A percentile compares a stretch with the other conserved stretches of the same genome.
Evolutionary conservation across 2,797 vertebrate genomes (phyloP).

Genomic region (Danio jaintianensis): DNA sequence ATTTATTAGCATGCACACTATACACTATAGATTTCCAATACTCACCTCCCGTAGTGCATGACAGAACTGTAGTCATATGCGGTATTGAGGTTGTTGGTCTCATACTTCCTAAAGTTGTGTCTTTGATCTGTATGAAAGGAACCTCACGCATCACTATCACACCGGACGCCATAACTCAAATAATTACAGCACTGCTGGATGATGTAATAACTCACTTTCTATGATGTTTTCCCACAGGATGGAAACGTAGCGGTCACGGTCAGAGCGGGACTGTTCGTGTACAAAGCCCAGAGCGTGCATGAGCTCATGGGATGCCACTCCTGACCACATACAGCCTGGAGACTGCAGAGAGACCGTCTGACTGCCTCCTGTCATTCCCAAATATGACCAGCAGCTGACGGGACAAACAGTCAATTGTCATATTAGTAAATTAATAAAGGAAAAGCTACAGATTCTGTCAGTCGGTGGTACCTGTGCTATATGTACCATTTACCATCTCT

Average conservation of each 20-base stretch:
- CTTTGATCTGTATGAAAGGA: constrained; percentile 69
- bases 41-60: constrained; percentile 90
- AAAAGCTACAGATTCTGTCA: neutral
- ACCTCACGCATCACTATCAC: neutral
- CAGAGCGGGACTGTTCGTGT: constrained; percentile 88
- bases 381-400: constrained; percentile 87
- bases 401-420: neutral
- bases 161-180: neutral
- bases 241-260: constrained; percentile 83
- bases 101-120: constrained; percentile 84
- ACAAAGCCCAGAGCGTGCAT: constrained; percentile 89
- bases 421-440: neutral
- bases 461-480: too few relatives aligned
- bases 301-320: constrained; percentile 85
- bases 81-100: constrained; percentile 86
- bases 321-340: constrained; percentile 85
- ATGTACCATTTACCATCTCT: too few relatives aligned
- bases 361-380: constrained; percentile 83
- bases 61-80: constrained; percentile 87
- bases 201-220: constrained; percentile 66
- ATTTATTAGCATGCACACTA: neutral
- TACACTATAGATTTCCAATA: constrained; percentile 42
- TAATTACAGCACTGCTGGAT: neutral
- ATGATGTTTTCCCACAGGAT: constrained; percentile 88
- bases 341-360: constrained; percentile 85